Conservation (phyloP, 2,888 invertebrate species). For the Hirtodrosophila cameraria region DNA sequence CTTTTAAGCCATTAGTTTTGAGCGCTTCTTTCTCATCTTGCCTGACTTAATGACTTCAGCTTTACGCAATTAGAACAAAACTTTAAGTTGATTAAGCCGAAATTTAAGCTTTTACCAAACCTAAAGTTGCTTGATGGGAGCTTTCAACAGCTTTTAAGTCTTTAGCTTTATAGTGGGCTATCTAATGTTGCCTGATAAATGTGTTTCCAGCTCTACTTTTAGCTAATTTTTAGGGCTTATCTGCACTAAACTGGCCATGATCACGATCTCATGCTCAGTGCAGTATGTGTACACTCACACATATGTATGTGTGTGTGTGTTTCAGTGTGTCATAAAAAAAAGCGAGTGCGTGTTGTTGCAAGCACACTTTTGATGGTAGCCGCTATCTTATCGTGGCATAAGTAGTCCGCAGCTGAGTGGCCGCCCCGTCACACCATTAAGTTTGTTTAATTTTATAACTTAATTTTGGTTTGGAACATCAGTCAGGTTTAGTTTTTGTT, state of each 20-base stretch:
- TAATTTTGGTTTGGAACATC: conserved; percentile 47
- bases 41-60: not conserved
- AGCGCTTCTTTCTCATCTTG: no score
- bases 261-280: conserved; percentile 20
- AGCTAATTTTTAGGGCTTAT: not conserved
- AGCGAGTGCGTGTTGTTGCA: conserved; percentile 51
- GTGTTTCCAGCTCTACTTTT: no score
- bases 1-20: no score
- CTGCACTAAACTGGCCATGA: not conserved
- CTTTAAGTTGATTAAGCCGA: not conserved
- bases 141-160: not conserved
- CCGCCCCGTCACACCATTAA: conserved; percentile 58
- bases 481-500: conserved; percentile 6
- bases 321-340: conserved; percentile 27
- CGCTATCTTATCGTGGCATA: conserved; percentile 69
- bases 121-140: not conserved
- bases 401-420: conserved; percentile 49
- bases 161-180: no score
- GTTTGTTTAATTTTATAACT: conserved; percentile 76
- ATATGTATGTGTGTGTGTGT: no score
- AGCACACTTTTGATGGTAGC: conserved; percentile 46
- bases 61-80: not conserved
- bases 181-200: no score
- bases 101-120: not conserved
- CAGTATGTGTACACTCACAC: no score